Base-by-base conservation (phyloP, 2,888 invertebrate species). In the Dicycla oo region DNA sequence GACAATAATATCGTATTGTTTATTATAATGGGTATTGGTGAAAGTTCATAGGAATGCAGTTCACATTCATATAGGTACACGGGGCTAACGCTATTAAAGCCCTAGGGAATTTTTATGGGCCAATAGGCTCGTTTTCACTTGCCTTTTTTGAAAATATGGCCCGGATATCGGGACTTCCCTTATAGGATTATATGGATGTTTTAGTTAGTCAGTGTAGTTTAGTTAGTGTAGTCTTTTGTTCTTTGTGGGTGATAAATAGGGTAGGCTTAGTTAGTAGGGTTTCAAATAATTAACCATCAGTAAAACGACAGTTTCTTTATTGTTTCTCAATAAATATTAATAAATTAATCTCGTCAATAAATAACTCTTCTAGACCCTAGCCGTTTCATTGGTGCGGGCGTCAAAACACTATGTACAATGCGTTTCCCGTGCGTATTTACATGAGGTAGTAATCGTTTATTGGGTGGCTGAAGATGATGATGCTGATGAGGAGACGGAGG, bases 281-380 rank as follows among this genome's bases (percentile, higher is more conserved):
- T 40, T n/a, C 5, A 69, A 82, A 69, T 71, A 57, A 86, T 82
- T 67, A 83, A 78, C 43, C 72, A 78, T 83, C 75, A 86, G 82
- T 87, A 92, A 91, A 90, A 90, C 91, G 89, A 91, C 92, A 91
- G 88, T 91, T 85, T 92, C 86, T 93, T 95, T 95, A 95, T 94
- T 91, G 92, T 93, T 92, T 76, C 91, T 92, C 91, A 92, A 94
- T 95, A 95, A 95, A 95, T 95, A 94, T 71, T 87, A 90, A 92
- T 95, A 95, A 95, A 94, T 94, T 78, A 74, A 60, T 77, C 49
- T 90, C 90, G 88, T 93, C 90, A 93, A 94, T 95, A 95, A 95
- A 94, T 94, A 93, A 86, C 92, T 91, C 90, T 87, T 89, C 90
- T 94, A 94, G 79, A 92, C 92, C 87, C 93, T 94, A 95, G 87